Conservation (phyloP, 37 sponge, comb jelly and placozoan species). For the Aplysina aerophoba region DNA sequence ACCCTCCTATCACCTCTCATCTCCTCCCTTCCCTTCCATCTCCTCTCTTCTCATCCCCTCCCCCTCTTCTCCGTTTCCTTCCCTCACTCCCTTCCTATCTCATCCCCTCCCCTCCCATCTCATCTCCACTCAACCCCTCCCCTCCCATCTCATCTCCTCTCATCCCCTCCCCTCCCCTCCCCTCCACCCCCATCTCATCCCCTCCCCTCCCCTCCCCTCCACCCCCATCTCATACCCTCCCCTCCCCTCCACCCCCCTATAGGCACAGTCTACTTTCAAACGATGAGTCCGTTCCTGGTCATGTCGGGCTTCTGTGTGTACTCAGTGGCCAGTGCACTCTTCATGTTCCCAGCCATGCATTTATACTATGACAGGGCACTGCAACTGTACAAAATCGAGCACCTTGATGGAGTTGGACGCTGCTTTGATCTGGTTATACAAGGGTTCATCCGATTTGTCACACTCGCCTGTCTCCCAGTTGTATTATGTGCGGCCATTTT, state of each 20-base stretch:
- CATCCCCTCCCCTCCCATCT: conserved; percentile 6
- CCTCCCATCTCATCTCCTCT: too few species aligned
- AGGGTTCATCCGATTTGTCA: conserved; percentile 70
- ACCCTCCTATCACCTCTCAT: neutral
- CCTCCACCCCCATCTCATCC: neutral
- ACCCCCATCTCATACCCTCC: too few species aligned
- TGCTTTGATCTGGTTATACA: conserved; percentile 79
- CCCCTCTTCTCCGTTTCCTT: neutral
- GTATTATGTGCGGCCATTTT: conserved; percentile 71
- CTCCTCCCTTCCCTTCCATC: neutral
- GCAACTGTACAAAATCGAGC: conserved; percentile 68
- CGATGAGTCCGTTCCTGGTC: conserved; percentile 50
- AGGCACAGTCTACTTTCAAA: conserved; percentile 84
- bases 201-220: neutral
- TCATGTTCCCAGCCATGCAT: conserved; percentile 90
- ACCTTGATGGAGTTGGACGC: conserved; percentile 77
- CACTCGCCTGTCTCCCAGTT: conserved; percentile 65
- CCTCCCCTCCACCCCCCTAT: neutral
- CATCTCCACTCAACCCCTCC: too few species aligned
- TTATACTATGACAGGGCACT: conserved; percentile 68
- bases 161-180: too few species aligned
- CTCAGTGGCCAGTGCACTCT: conserved; percentile 91
- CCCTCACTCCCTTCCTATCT: neutral
- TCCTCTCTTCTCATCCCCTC: neutral
- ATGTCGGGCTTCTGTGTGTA: conserved; percentile 92